Base-by-base conservation (phyloP, 2,113 vertebrate genomes). In the Capra hircus region DNA sequence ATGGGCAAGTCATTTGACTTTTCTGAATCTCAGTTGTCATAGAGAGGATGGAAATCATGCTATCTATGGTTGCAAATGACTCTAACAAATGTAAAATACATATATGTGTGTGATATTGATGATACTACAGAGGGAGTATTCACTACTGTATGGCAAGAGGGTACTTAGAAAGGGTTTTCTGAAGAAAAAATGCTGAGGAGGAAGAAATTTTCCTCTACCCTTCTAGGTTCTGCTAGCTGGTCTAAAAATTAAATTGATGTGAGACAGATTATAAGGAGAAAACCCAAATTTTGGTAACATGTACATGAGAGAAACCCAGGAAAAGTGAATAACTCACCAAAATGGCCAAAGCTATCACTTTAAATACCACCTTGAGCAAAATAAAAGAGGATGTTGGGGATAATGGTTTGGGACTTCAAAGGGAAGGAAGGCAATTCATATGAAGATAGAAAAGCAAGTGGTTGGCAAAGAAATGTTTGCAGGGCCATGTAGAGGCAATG, bases 131-230 rank as follows among this genome's bases (percentile, higher is more conserved):
- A 59, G 8, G 27, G 17, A 71, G 6, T 74, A 33, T 9, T 62
- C 50, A 84, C 2, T 84, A 3, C 2, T 1, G 10, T 5, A 15
- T 52, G 15, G 7, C 9, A 6, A 2, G 6, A 48, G 1, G 48
- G 25, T n/a, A 33, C 9, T 77, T 28, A 71, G 71, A 43, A 45
- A 95, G 21, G 13, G 0, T 91, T 91, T 77, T 52, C 19, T 43
- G 16, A 48, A 80, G 36, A 27, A 93, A 82, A 82, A 82, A 6
- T 82, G 17, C 10, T 82, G 48, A 33, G 21, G 12, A 36, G 33
- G 50, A 83, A 55, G 21, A 83, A 36, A 55, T 55, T 83, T 53
- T 83, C 33, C 50, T 55, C 50, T 83, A 25, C 6, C 33, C 33
- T 13, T 82, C 48, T 36, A 55, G 33, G 21, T 83, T 55, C 12